Base-by-base conservation (phyloP, 2,797 vertebrate genomes). In the Sebastes cheni region DNA sequence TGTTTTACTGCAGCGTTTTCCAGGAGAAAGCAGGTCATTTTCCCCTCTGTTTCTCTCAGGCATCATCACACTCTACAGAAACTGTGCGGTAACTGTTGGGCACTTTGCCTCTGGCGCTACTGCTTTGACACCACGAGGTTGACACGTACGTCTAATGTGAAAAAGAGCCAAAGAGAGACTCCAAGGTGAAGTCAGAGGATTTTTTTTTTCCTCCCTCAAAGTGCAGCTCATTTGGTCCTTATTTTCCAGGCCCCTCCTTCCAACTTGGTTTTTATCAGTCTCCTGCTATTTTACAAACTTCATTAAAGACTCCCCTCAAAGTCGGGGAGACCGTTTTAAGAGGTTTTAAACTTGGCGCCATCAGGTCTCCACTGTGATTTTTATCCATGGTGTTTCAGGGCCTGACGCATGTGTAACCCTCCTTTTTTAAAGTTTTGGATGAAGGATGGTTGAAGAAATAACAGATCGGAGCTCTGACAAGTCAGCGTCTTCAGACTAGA, bases 241-340 rank as follows among this genome's bases (percentile, higher is more conserved):
- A 91, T 95, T 92, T 90, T 67, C 60, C 23, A 39, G 20, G 23
- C 30, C 32, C 36, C 60, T 72, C 68, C 72, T 67, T 84, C 65
- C 73, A 75, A 54, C 56, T 55, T 20, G 11, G 13, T 75, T 91
- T 89, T 85, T 54, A 22, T 54, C 83, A 85, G 86, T 79, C 91
- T 83, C 91, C 92, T 85, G 86, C 91, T 84, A 81, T 76, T 95
- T 95, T 94, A 94, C 83, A 86, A 79, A 92, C 90, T 92, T 84
- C 52, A 85, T 85, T 89, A 86, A 86, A 82, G 79, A 91, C 87
- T 91, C 56, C 25, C 55, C 74, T 88, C 46, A 61, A 86, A 89
- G 73, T 62, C 20, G 5, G 59, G 11, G 29, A 54, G 85, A 77
- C 54, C 2, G 3, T 75, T 86, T 87, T 77, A 83, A 61, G 39